phyloP scores from a whole-genome alignment of 2,888 invertebrate species.

The Ophonus ardosiacus region DNA sequence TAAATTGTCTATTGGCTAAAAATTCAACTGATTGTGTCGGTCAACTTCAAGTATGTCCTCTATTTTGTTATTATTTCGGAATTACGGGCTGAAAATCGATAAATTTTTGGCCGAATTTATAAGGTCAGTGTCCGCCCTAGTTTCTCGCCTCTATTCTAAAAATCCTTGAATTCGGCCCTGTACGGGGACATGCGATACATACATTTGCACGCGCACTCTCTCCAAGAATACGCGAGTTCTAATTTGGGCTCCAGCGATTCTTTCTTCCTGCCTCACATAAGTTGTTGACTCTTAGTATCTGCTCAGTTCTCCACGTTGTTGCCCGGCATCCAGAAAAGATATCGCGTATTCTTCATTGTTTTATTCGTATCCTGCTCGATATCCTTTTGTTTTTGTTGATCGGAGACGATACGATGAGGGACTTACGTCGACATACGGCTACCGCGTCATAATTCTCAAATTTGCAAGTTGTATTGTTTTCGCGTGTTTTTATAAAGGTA shows the following conservation, averaged over 20 bases:
- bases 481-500: constrained; percentile 28
- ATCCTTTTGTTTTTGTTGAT: constrained; percentile 25
- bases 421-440: constrained; percentile 3
- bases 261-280: constrained; percentile 40
- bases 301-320: constrained; percentile 8
- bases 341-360: neutral
- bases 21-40: neutral
- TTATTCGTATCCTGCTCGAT: neutral
- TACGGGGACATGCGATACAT: constrained; percentile 49
- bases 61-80: neutral
- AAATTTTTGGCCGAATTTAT: constrained; percentile 4
- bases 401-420: constrained; percentile 21
- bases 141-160: neutral
- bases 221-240: constrained; percentile 55
- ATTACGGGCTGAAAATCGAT: neutral
- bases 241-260: constrained; percentile 51
- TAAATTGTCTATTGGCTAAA: neutral
- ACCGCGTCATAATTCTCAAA: constrained; percentile 19
- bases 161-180: constrained; percentile 44
- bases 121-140: constrained; percentile 31
- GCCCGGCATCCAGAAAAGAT: neutral
- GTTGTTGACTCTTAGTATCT: constrained; percentile 50
- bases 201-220: constrained; percentile 54
- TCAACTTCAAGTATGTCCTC: neutral
- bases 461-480: constrained; percentile 45